Base-by-base conservation (phyloP, 2,113 vertebrate genomes). In the Antigone vipio region DNA sequence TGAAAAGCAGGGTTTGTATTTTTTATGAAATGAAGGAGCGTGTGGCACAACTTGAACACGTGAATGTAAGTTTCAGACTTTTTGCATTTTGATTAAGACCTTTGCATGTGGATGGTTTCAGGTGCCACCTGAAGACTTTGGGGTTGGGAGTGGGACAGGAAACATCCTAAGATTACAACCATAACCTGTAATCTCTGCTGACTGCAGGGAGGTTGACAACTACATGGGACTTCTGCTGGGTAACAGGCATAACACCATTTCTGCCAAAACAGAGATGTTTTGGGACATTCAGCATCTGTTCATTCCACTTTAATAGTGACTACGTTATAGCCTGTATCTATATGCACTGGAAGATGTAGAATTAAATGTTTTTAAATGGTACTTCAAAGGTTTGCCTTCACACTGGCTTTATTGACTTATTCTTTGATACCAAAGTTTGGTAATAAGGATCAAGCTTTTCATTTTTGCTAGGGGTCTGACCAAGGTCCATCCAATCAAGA, bases 391-490 rank as follows among this genome's bases (percentile, higher is more conserved):
- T 53, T 85, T 97, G 72, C 79, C 75, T 84, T 93, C 73, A 83
- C 56, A 4, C 79, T 88, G 78, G 49, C 44, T 94, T 94, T 95
- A 47, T 77, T 92, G 89, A 77, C 62, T 92, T 93, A 63, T 32
- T 93, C 9, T 1, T 23, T 87, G 45, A 63, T 87, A 62, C 42
- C 1, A 2, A 86, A 79, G 76, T 92, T 81, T 91, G 91, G 89
- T 83, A 96, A 92, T 96, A 96, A 97, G 95, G 89, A 94, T 96
- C 66, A 92, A 78, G 96, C 85, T 96, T 96, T 96, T 95, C 95
- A 92, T 96, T 97, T 86, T 95, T 96, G 95, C 69, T 97, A 99
- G 99, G 98, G 97, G 81, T 97, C 97, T 91, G 99, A 99, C 91
- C 98, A 99, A 97, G 97, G 97, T 95, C 83, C 98, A 95, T 74